phyloP scores from a whole-genome alignment of 2,113 vertebrate species.

The Oostethus manadensis region DNA sequence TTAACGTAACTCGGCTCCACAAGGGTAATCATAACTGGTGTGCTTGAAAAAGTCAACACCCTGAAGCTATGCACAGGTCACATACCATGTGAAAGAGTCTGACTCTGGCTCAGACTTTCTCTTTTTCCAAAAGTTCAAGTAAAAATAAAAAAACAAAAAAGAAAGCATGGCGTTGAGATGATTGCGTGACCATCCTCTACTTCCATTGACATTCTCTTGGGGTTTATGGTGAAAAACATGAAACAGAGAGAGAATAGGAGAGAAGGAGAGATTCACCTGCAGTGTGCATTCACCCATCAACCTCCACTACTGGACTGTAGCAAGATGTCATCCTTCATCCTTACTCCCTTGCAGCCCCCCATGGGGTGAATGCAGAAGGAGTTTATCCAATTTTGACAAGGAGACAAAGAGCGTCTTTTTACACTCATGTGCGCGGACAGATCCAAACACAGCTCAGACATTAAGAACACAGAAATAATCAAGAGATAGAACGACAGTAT shows the following conservation, averaged over 20 bases:
- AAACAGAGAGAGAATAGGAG: slow-evolving; percentile 48
- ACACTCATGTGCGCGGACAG: not conserved
- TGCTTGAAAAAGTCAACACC: too few relatives aligned
- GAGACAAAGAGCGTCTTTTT: slow-evolving; percentile 12
- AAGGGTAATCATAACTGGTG: too few relatives aligned
- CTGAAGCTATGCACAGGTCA: too few relatives aligned
- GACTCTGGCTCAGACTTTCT: not conserved
- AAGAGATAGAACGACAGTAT: not conserved
- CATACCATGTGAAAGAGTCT: too few relatives aligned
- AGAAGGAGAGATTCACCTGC: slow-evolving; percentile 45
- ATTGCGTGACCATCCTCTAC: slow-evolving; percentile 5
- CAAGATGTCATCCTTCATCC: slow-evolving; percentile 64
- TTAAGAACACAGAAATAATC: not conserved
- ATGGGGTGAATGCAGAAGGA: slow-evolving; percentile 6
- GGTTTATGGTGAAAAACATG: slow-evolving; percentile 12
- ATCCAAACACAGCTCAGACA: not conserved
- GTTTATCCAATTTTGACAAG: slow-evolving; percentile 12
- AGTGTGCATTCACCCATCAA: slow-evolving; percentile 52
- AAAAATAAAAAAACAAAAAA: not conserved
- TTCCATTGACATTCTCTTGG: slow-evolving; percentile 11
- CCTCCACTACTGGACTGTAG: slow-evolving; percentile 45
- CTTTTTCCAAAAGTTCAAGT: not conserved
- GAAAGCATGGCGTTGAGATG: not conserved
- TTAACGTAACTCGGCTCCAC: too few relatives aligned
- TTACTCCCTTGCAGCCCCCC: slow-evolving; percentile 23